These are phyloP conservation scores for Carcina quercana DNA, from an alignment of 2,888 invertebrate species.

Conservation along the genomic window DNA sequence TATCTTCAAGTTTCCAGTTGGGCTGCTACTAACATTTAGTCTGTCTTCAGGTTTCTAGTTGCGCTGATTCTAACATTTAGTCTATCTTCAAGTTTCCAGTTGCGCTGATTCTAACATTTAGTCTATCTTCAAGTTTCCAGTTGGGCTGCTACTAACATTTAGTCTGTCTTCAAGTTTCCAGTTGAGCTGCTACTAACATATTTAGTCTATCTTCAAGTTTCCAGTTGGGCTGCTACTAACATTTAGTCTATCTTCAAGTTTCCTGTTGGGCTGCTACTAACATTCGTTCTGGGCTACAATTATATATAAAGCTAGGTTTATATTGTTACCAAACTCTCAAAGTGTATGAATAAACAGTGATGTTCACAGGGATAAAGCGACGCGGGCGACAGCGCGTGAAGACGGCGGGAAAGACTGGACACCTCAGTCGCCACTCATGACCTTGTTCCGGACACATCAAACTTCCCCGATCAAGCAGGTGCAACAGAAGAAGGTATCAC, in stretches of 20 bases:
- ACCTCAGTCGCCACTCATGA: conserved; percentile 85
- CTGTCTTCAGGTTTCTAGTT: too few relatives aligned
- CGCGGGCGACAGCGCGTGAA: conserved; percentile 44
- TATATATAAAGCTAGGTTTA: not conserved
- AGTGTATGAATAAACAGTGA: conserved; percentile 48
- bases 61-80: conserved; percentile 19
- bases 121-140: too few relatives aligned
- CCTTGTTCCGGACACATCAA: conserved; percentile 82
- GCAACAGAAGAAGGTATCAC: conserved; percentile 79
- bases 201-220: too few relatives aligned
- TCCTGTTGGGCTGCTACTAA: not conserved
- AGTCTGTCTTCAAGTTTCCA: too few relatives aligned
- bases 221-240: too few relatives aligned
- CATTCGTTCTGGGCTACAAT: not conserved
- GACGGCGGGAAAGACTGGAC: conserved; percentile 70
- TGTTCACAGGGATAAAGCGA: conserved; percentile 63
- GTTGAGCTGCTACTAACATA: conserved; percentile 19
- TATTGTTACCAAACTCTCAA: conserved; percentile 20
- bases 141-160: too few relatives aligned
- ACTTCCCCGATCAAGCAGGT: conserved; percentile 79
- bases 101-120: too few relatives aligned
- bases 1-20: too few relatives aligned
- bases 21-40: too few relatives aligned
- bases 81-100: too few relatives aligned
- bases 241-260: too few relatives aligned